Percentiles rank a stretch among this genome's conserved stretches.
Evolutionary conservation across 1,140 invertebrate species (phyloP).

Genomic region (Drosophila pseudoananassae): DNA sequence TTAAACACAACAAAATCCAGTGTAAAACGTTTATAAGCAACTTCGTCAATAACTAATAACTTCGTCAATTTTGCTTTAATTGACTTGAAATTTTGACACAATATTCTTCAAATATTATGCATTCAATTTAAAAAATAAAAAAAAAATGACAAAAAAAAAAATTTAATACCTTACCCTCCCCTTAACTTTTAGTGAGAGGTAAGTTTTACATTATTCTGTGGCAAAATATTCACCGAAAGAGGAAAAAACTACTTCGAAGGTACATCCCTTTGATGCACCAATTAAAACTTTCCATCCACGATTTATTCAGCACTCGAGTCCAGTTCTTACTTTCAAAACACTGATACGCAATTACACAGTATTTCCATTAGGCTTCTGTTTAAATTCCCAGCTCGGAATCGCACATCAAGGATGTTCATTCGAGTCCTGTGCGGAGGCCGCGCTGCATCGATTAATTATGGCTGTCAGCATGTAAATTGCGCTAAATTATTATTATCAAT

Average conservation of each 20-base stretch:
- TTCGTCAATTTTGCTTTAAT: too few species aligned
- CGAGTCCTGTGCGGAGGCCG: slow-evolving; percentile 2
- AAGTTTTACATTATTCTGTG: slow-evolving; percentile 2
- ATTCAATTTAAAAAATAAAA: too few species aligned
- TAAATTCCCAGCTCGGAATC: neutral
- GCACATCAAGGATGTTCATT: neutral
- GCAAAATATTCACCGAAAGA: slow-evolving; percentile 34
- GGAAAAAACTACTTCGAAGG: neutral
- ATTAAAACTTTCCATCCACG: neutral
- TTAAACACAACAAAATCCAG: too few species aligned
- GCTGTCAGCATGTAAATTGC: slow-evolving; percentile 75
- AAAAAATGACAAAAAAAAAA: too few species aligned
- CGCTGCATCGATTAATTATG: slow-evolving; percentile 66
- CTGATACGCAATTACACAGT: neutral
- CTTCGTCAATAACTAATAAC: too few species aligned
- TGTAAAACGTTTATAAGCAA: too few species aligned
- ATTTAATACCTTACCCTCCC: too few species aligned
- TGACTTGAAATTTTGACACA: too few species aligned
- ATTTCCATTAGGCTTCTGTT: neutral
- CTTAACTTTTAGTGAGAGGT: neutral
- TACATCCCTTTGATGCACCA: neutral
- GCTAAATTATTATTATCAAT: slow-evolving; percentile 73
- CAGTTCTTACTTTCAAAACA: neutral
- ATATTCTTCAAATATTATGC: too few species aligned
- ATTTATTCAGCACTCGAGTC: neutral